These are phyloP conservation scores for Hypomecis atomaria DNA, from an alignment of 2,888 invertebrate genomes.

Conservation along the genomic window DNA sequence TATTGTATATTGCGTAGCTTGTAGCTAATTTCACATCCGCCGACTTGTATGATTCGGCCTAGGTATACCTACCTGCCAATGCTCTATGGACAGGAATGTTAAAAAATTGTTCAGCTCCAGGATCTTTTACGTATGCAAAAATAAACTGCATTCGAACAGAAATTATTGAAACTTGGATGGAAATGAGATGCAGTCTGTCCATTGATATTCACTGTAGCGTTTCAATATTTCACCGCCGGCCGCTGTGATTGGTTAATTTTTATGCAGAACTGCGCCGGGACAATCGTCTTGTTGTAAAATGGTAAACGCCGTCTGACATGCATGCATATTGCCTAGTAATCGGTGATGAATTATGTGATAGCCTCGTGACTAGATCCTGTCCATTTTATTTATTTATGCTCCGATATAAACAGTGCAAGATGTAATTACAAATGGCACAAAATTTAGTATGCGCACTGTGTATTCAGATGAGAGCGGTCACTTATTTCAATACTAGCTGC, in stretches of 20 bases:
- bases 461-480: no score
- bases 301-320: conserved; percentile 23
- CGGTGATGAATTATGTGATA: conserved; percentile 2
- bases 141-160: conserved; percentile 3
- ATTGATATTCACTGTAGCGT: conserved; percentile 26
- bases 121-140: not conserved
- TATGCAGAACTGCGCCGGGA: conserved; percentile 35
- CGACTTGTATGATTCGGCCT: no score
- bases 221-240: conserved; percentile 16
- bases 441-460: no score
- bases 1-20: no score
- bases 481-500: no score
- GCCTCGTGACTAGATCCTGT: not conserved
- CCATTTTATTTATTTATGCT: not conserved
- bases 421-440: no score
- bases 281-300: conserved; percentile 38
- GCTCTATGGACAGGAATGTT: no score
- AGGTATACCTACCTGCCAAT: no score
- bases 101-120: no score
- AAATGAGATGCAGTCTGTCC: conserved; percentile 5
- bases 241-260: conserved; percentile 38
- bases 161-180: conserved; percentile 17
- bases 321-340: conserved; percentile 9
- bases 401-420: no score
- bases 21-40: no score